phyloP scores from a whole-genome alignment of 2,888 invertebrate species.

The Melipona bicolor region DNA sequence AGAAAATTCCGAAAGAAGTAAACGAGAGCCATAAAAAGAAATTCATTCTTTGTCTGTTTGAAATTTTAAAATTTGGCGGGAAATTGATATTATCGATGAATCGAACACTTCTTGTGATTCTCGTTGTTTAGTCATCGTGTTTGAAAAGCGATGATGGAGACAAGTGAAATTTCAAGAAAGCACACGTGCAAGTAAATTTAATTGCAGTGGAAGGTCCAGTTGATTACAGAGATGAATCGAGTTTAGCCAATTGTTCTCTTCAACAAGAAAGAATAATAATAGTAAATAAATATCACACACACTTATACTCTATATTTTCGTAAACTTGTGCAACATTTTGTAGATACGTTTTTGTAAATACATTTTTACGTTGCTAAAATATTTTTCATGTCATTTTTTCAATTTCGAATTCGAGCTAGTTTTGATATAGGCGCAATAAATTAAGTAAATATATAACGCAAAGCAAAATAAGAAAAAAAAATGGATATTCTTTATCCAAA shows the following conservation, averaged over 20 bases:
- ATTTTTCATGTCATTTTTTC: neutral
- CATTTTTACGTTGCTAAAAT: neutral
- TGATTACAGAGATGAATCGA: neutral
- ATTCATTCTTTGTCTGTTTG: too few species aligned
- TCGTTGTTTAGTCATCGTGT: neutral
- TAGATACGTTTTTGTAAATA: too few species aligned
- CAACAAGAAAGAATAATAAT: neutral
- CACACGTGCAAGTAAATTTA: neutral
- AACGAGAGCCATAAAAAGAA: neutral
- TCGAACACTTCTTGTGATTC: conserved; percentile 27
- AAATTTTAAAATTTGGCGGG: neutral
- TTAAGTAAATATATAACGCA: neutral
- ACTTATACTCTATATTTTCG: neutral
- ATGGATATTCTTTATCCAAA: too few species aligned
- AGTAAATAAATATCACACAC: neutral
- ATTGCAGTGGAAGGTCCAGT: neutral
- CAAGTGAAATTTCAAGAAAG: neutral
- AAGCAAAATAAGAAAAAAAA: neutral
- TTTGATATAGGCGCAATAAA: neutral
- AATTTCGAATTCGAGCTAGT: neutral
- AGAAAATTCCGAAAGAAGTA: too few species aligned
- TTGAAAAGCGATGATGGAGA: conserved; percentile 25
- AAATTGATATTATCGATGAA: conserved; percentile 24
- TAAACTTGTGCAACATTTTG: neutral
- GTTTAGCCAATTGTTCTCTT: neutral